A percentile compares a stretch with the other conserved stretches of the same genome.
Evolutionary conservation across 2,797 vertebrate genomes (phyloP).

Genomic region (Ateles fusciceps): DNA sequence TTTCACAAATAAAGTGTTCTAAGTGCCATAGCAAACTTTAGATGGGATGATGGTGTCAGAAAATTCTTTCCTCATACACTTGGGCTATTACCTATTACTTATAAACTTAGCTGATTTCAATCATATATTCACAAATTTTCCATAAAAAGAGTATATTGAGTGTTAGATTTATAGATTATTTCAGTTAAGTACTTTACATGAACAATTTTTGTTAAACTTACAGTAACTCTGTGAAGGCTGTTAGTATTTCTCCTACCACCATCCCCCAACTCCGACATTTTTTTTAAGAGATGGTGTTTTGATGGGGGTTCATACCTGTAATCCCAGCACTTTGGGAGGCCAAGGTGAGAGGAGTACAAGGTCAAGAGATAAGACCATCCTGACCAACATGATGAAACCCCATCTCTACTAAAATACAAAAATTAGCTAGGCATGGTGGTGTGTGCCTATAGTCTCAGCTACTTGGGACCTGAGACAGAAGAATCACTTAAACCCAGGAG

Average conservation of each 20-base stretch:
- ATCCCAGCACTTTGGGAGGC: too few relatives aligned
- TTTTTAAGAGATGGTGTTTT: neutral
- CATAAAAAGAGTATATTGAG: neutral
- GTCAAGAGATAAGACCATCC: too few relatives aligned
- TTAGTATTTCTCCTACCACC: neutral
- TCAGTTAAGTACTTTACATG: neutral
- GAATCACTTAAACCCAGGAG: too few relatives aligned
- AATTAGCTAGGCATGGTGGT: too few relatives aligned
- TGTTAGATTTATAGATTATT: neutral
- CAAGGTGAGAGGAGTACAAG: too few relatives aligned
- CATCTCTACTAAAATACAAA: too few relatives aligned
- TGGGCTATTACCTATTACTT: neutral
- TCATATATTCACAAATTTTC: neutral
- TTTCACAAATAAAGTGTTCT: neutral
- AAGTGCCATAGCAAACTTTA: neutral
- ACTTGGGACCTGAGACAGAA: too few relatives aligned
- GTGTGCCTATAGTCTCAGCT: too few relatives aligned
- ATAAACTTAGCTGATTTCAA: neutral
- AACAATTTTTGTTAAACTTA: constrained; percentile 15
- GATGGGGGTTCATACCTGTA: too few relatives aligned
- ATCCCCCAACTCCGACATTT: neutral
- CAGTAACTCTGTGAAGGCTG: neutral
- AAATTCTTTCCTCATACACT: neutral
- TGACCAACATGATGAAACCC: too few relatives aligned
- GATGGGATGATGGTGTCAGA: neutral